A percentile compares a stretch with the other conserved stretches of the same genome.
Evolutionary conservation across 2,797 vertebrate species (phyloP).

Genomic region (Ptychadena robeensis): DNA sequence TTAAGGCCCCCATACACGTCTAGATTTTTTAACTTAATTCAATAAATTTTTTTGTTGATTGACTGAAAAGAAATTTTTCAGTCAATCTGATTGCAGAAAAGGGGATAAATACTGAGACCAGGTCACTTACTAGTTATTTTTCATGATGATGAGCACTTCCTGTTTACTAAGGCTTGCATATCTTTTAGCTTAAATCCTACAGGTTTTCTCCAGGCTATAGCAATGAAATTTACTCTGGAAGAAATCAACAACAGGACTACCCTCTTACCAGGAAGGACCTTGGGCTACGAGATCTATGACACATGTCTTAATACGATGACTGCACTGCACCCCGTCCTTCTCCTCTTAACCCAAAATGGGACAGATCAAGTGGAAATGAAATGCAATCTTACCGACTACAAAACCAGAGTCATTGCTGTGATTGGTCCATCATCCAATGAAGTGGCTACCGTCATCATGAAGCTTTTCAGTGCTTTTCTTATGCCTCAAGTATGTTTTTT

Average conservation of each 20-base stretch:
- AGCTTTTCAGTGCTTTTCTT: conserved; percentile 85
- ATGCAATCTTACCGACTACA: conserved; percentile 82
- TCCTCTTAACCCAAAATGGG: conserved; percentile 65
- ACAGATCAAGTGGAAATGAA: conserved; percentile 65
- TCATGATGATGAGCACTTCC: not conserved
- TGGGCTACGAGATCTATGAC: conserved; percentile 73
- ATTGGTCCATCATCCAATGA: conserved; percentile 82
- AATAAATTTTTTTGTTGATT: too few species aligned
- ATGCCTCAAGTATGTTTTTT: conserved; percentile 83
- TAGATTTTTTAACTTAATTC: too few species aligned
- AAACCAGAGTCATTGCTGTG: conserved; percentile 79
- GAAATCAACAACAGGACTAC: conserved; percentile 73
- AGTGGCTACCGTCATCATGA: conserved; percentile 78
- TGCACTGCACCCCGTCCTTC: conserved; percentile 67
- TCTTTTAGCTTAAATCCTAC: conserved; percentile 44
- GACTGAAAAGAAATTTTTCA: too few species aligned
- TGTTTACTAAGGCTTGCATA: not conserved
- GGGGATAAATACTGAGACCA: too few species aligned
- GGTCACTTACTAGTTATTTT: too few species aligned
- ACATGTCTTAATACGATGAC: conserved; percentile 65
- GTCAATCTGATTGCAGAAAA: too few species aligned
- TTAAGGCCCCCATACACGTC: too few species aligned
- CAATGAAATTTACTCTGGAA: conserved; percentile 72
- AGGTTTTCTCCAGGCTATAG: conserved; percentile 62
- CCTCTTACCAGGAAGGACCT: conserved; percentile 68